Evolutionary conservation across 2,113 vertebrate genomes (phyloP), one percentile per base, ranked within the genome.

Genomic region (Vimba vimba): DNA sequence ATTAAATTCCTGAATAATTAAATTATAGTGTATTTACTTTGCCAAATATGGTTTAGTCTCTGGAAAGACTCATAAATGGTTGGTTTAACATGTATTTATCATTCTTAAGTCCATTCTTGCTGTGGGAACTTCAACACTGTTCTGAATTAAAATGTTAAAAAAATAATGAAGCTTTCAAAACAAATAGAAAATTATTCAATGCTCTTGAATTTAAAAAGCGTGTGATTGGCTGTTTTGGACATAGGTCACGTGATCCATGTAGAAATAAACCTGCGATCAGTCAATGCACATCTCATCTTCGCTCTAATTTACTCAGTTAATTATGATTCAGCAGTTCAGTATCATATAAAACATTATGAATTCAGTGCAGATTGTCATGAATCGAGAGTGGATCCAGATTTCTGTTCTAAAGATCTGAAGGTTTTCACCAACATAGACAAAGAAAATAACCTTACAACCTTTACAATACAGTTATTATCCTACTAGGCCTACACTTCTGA

Each of bases 1-100:
- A 71, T 71, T 71, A 12, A 71, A 71, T 71, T 71, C 68, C 68
- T 23, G 68, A 71, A 4, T 39, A 39, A 69, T 69, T 69, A 3
- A 33, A 21, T 71, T 39, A 71, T 43, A 71, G 68, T 71, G 21
- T 43, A 23, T 71, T 71, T 71, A 43, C 68, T 71, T 11, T 19
- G 2, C 17, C 27, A 36, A 8, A 68, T 33, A 30, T 13, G 17
- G 8, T 62, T 11, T 2, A 25, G 60, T 25, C 59, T 62, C 59
- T 27, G 60, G n/a, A 62, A 25, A 62, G 2, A 15, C 60, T 64
- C 10, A n/a, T 27, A 17, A 66, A 17, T 30, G 12, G 27, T 30
- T 19, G 52, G 52, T 50, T 50, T 13, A 50, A 4, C 47, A 50
- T 50, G 12, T 52, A 52, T 52, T 52, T 17, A 43, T 43, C 43